A percentile compares a stretch with the other conserved stretches of the same genome.
Conservation (phyloP, 2,888 invertebrate species). For the Leucoptera coffeella region DNA sequence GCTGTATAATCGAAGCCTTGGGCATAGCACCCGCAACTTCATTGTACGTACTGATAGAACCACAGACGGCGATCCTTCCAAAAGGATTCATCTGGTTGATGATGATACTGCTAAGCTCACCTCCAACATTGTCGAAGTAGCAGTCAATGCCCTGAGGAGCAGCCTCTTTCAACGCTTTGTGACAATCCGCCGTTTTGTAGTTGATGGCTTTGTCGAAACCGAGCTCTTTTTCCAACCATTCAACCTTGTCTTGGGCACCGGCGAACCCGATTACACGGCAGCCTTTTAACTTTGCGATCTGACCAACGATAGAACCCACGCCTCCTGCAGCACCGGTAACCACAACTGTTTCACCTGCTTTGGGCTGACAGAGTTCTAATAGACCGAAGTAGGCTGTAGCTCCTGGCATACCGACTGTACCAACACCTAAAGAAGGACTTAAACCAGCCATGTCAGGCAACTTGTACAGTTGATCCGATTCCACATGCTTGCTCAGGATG, state of each 20-base stretch:
- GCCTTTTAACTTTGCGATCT: constrained; percentile 63
- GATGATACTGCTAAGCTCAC: constrained; percentile 44
- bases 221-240: constrained; percentile 58
- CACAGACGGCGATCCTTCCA: constrained; percentile 15
- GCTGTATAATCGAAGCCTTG: constrained; percentile 22
- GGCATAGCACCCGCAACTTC: constrained; percentile 4
- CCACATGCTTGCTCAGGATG: background rate
- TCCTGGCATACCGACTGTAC: constrained; percentile 57
- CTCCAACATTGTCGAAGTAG: constrained; percentile 73
- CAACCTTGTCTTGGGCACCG: constrained; percentile 64
- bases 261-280: constrained; percentile 61
- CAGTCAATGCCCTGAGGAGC: constrained; percentile 68
- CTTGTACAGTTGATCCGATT: constrained; percentile 3
- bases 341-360: constrained; percentile 57
- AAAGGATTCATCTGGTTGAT: constrained; percentile 46
- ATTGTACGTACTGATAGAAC: constrained; percentile 7
- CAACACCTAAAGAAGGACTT: constrained; percentile 39
- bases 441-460: constrained; percentile 34
- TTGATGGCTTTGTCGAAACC: constrained; percentile 67
- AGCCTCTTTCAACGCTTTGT: constrained; percentile 48
- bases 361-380: constrained; percentile 54
- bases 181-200: constrained; percentile 59
- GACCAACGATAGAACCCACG: constrained; percentile 60
- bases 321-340: constrained; percentile 62
- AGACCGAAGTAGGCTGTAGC: constrained; percentile 61